Base-by-base conservation (phyloP, 1,140 invertebrate species). In the Trialeurodes vaporariorum region DNA sequence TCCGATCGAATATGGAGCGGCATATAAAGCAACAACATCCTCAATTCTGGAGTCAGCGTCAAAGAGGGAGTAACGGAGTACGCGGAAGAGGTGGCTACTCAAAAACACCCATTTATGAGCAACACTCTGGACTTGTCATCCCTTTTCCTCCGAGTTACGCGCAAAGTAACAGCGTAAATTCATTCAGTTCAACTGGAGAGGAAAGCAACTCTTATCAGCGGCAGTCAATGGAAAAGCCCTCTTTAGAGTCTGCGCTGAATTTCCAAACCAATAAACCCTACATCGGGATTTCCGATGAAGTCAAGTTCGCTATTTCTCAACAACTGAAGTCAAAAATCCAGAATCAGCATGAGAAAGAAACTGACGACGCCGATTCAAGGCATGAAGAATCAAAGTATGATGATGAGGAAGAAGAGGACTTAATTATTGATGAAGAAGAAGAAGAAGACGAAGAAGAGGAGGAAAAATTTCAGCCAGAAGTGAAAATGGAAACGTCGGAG, bases 21-120 rank as follows among this genome's bases (percentile, higher is more conserved):
- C 93, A 96, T 69, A 90, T 95, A 0, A 96, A 96, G 75, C 92
- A 94, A 72, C 93, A 95, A 72, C 93, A 96, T 81, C 92, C 92
- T 0, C 88, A 93, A 64, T 86, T 85, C 71, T 94, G 92, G 89
- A 89, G 86, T 62, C 87, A 91, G 67, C 79, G 89, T 61, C 87
- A 90, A 58, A 66, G 72, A 34, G 69, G 68, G 25, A 63, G 70
- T 17, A 49, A 49, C 17, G 34, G 34, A 49, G 5, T 17, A 17
- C 34, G 34, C 17, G 34, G 34, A 17, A 5, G 34, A 49, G 34
- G 34, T 9, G 34, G 34, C 34, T 49, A 49, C 17, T 17, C 17
- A 17, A 49, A 49, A 17, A 17, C 34, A 9, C 34, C 34, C 17
- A 9, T 49, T 9, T 49, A 49, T 49, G 34, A 49, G 34, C 34